Evolutionary conservation across 2,888 invertebrate species (phyloP), one percentile per base, ranked within the genome.

Genomic region (Vanessa cardui): DNA sequence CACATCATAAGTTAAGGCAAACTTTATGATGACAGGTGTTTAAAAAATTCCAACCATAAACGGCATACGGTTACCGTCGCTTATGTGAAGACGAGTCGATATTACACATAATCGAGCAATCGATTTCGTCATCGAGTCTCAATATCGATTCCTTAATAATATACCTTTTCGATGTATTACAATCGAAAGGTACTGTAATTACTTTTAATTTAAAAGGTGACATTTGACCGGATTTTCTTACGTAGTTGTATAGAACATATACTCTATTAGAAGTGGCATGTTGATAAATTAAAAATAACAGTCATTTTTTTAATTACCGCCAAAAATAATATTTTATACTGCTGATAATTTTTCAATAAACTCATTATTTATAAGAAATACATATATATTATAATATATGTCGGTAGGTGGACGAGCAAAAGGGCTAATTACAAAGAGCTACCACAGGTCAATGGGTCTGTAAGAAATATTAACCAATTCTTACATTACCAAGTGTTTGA

Each of bases 161-260:
- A 45, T 50, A 31, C 18, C 6, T 49, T 46, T 45, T 46, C 46
- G 62, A 39, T 56, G 58, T 58, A 56, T 50, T 66, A 50, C 31
- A 62, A 62, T 62, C 58, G 58, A 62, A 62, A 58, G 66, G 33
- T 39, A 56, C 18, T 18, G 56, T 71, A 69, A 69, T 67, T 69
- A 69, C 54, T 64, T 69, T 64, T 69, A 71, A 64, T 71, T 64
- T 71, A 69, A 52, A n/a, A 31, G 62, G 54, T 64, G 69, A 71
- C 69, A 66, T 71, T 71, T 71, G 64, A 64, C 66, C 45, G 31
- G n/a, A 62, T 12, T 52, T 5, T 31, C 52, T 31, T 31, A 16
- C 31, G 26, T 31, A n/a, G 9, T 52, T 15, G n/a, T 16, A 15
- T 39, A 33, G n/a, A 56, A 56, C n/a, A 39, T 3, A 39, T 3